Evolutionary conservation across 1,140 invertebrate genomes (phyloP).

Genomic region (Drosophila neocordata): DNA sequence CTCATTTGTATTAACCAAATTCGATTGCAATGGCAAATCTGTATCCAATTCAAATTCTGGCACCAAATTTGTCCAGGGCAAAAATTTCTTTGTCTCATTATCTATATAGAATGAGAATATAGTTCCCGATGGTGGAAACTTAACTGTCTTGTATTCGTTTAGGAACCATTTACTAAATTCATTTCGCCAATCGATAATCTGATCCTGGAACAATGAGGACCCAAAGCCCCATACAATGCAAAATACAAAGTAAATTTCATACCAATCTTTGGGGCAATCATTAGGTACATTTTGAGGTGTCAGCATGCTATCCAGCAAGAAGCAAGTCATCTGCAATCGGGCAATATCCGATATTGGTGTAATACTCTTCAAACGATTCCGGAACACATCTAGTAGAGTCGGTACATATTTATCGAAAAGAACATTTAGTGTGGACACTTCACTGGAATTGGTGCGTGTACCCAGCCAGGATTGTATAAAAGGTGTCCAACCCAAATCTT

Average conservation of each 20-base stretch:
- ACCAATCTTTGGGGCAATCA: slow-evolving; percentile 96
- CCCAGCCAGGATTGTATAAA: slow-evolving; percentile 96
- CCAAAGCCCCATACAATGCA: slow-evolving; percentile 96
- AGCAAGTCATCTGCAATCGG: slow-evolving; percentile 94
- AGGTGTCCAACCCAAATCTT: slow-evolving; percentile 93
- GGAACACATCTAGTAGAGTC: slow-evolving; percentile 89
- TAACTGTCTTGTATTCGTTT: slow-evolving; percentile 95
- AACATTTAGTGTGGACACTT: slow-evolving; percentile 92
- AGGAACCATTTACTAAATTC: slow-evolving; percentile 91
- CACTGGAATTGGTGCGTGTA: slow-evolving; percentile 86
- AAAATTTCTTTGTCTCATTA: slow-evolving; percentile 91
- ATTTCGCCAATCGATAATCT: slow-evolving; percentile 92
- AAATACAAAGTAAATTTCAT: slow-evolving; percentile 97
- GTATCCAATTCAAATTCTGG: slow-evolving; percentile 91
- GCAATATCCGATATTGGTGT: slow-evolving; percentile 95
- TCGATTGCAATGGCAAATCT: slow-evolving; percentile 93
- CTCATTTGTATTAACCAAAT: slow-evolving; percentile 93
- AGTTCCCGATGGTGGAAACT: slow-evolving; percentile 90
- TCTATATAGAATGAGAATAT: slow-evolving; percentile 97
- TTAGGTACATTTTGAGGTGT: slow-evolving; percentile 90
- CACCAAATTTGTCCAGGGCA: slow-evolving; percentile 93
- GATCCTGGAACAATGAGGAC: slow-evolving; percentile 94
- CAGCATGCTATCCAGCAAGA: slow-evolving; percentile 93
- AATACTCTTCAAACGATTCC: slow-evolving; percentile 93
- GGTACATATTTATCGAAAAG: slow-evolving; percentile 98